Evolutionary conservation across 2,797 vertebrate species (phyloP).

Genomic region (Hypotaenidia okinawae): DNA sequence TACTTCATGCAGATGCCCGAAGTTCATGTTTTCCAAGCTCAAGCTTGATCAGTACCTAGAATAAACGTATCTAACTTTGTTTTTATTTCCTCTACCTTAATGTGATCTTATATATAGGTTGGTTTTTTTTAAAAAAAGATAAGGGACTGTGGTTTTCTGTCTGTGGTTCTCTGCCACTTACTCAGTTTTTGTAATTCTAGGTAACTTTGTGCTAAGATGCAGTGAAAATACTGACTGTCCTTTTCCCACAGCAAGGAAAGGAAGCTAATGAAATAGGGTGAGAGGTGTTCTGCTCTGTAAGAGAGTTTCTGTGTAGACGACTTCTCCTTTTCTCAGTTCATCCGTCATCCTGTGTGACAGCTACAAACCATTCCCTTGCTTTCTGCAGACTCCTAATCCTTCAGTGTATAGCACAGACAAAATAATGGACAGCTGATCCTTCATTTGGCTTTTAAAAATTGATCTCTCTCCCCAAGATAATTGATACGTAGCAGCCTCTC

Average conservation of each 20-base stretch:
- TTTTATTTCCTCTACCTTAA: background rate
- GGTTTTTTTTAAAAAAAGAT: background rate
- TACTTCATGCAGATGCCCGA: background rate
- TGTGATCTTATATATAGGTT: background rate
- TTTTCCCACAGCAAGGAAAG: background rate
- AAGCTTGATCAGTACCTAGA: background rate
- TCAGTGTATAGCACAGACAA: background rate
- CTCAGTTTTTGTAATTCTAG: background rate
- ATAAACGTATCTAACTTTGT: background rate
- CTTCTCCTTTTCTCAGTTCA: background rate
- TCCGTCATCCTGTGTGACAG: background rate
- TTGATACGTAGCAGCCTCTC: background rate
- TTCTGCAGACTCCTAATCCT: background rate
- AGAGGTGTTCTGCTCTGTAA: background rate
- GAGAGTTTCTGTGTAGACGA: background rate
- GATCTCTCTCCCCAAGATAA: background rate
- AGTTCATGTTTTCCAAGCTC: background rate
- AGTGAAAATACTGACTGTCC: background rate
- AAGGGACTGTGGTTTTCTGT: background rate
- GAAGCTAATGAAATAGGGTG: background rate
- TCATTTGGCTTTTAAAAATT: slow-evolving; percentile 37
- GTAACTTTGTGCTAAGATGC: background rate
- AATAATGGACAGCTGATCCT: background rate
- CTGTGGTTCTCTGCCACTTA: background rate
- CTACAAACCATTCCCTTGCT: background rate